Conservation (phyloP, 2,888 invertebrate species). For the Apomyelois bistriatella region DNA sequence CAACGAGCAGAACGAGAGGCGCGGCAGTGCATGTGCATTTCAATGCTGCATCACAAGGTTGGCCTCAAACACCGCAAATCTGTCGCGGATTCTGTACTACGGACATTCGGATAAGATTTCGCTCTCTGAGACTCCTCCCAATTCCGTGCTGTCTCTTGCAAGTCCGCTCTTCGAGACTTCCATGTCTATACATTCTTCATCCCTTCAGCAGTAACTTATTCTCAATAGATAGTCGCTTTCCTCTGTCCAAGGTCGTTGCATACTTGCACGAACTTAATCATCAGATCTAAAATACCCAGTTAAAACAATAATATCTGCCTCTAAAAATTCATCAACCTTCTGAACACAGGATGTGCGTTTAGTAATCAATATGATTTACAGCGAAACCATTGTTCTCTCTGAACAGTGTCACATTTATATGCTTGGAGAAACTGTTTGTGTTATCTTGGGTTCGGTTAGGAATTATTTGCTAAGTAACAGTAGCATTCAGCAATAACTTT, state of each 20-base stretch:
- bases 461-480: no score
- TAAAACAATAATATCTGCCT: constrained; percentile 9
- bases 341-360: not conserved
- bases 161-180: no score
- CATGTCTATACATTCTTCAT: no score
- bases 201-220: no score
- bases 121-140: no score
- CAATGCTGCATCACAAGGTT: constrained; percentile 8
- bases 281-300: not conserved
- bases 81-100: not conserved
- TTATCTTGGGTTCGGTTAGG: no score
- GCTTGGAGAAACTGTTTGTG: not conserved
- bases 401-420: not conserved
- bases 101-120: no score
- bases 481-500: no score
- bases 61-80: not conserved
- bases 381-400: not conserved
- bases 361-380: not conserved
- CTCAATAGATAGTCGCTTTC: no score
- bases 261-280: no score
- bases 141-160: no score
- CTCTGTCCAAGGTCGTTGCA: no score
- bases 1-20: constrained; percentile 49
- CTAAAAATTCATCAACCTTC: not conserved
- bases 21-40: constrained; percentile 25